phyloP scores from a whole-genome alignment of 2,888 invertebrate genomes.

The Platynereis dumerilii region DNA sequence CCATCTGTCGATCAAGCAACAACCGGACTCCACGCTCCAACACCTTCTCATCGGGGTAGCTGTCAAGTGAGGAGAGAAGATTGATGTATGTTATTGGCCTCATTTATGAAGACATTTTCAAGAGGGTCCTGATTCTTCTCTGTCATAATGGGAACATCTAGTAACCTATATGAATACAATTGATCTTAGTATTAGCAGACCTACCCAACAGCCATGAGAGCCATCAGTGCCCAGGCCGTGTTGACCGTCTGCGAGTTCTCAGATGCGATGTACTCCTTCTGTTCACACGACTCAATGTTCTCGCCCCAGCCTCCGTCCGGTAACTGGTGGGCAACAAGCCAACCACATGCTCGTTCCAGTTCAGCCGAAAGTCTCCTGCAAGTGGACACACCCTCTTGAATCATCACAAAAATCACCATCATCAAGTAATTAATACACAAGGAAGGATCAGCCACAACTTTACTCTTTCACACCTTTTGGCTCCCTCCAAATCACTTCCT shows the following conservation, averaged over 20 bases:
- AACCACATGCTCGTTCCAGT: conserved; percentile 39
- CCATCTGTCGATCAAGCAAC: conserved; percentile 45
- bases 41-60: conserved; percentile 47
- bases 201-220: conserved; percentile 53
- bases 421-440: not conserved
- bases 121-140: too few relatives aligned
- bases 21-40: conserved; percentile 47
- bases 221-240: conserved; percentile 54
- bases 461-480: too few relatives aligned
- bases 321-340: conserved; percentile 44
- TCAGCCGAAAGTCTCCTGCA: conserved; percentile 26
- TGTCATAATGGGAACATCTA: too few relatives aligned
- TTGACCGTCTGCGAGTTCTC: conserved; percentile 50
- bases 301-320: conserved; percentile 58
- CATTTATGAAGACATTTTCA: too few relatives aligned
- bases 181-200: too few relatives aligned
- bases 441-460: too few relatives aligned
- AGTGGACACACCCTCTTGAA: too few relatives aligned
- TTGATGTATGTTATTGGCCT: too few relatives aligned
- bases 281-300: conserved; percentile 55
- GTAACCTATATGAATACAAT: too few relatives aligned
- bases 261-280: conserved; percentile 46
- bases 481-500: too few relatives aligned
- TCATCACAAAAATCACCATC: not conserved
- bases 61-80: conserved; percentile 30